Evolutionary conservation across 2,113 vertebrate genomes (phyloP), one percentile per base, ranked within the genome.

Genomic region (Brachyhypopomus occidentalis): DNA sequence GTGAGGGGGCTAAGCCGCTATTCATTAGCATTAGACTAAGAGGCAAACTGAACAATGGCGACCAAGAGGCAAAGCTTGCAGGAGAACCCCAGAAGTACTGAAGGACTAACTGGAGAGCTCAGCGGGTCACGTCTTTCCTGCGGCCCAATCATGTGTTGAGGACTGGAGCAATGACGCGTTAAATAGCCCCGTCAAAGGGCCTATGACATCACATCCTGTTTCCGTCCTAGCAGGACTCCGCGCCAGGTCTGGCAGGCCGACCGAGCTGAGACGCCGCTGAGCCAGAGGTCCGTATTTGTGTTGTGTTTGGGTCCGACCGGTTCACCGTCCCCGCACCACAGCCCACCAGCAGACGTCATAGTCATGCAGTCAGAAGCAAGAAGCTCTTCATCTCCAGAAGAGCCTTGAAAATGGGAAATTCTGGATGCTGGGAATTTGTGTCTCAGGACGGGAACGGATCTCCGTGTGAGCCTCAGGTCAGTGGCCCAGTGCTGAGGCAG

Each of bases 11-110:
- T 81, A 75, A 83, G 74, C 83, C 63, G 86, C 83, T 78, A 84
- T 86, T 87, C 88, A 88, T 88, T 81, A 75, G 62, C 56, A 78
- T 72, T 73, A 80, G 9, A 74, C 59, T 71, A 74, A 81, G 72
- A n/a, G 25, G 20, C 58, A 84, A 52, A 80, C 45, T 20, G 83
- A 80, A 58, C 59, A 63, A 77, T n/a, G 72, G 70, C 55, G 27
- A 20, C 60, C 45, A 36, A 72, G 41, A 22, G 7, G 59, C 30
- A 72, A 17, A 77, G 34, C 58, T 52, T 77, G 22, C 30, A 38
- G 22, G n/a, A 14, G 20, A 63, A 63, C 48, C 70, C 38, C 19
- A 72, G 17, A 56, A n/a, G 8, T 55, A 62, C 20, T 62, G 55
- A 72, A 69, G 7, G 60, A 69, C 72, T 52, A n/a, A 36, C 70